A percentile compares a stretch with the other conserved stretches of the same genome.
Evolutionary conservation across 1,140 invertebrate species (phyloP).

Genomic region (Caenorhabditis latens): DNA sequence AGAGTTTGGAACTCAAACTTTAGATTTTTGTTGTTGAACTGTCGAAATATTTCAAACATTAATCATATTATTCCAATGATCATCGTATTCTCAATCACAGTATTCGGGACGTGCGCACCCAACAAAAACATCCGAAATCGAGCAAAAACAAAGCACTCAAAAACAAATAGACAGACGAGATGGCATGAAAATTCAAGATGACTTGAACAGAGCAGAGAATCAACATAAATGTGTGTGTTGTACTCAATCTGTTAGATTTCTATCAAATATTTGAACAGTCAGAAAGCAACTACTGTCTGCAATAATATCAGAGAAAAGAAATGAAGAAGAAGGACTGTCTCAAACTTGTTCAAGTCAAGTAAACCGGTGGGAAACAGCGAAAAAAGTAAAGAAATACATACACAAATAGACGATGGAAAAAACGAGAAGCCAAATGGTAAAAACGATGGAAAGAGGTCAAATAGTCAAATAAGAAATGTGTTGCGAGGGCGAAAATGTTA

Average conservation of each 20-base stretch:
- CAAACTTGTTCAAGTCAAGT: conserved; percentile 14
- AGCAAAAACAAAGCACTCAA: conserved; percentile 24
- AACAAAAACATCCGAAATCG: background rate
- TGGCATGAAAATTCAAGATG: background rate
- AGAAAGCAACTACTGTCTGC: conserved; percentile 13
- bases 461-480: background rate
- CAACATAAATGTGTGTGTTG: conserved; percentile 13
- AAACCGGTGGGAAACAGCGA: conserved; percentile 31
- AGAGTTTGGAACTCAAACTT: background rate
- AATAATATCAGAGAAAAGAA: conserved; percentile 2
- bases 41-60: background rate
- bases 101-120: background rate
- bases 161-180: conserved; percentile 16
- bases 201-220: conserved; percentile 28
- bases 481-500: conserved; percentile 38
- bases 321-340: background rate
- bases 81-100: background rate
- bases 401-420: conserved; percentile 19
- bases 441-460: conserved; percentile 4
- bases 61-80: background rate
- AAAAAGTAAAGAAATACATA: conserved; percentile 18
- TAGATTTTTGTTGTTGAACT: background rate
- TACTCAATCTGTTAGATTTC: conserved; percentile 27
- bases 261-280: conserved; percentile 51
- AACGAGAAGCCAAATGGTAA: conserved; percentile 13